Evolutionary conservation across 2,888 invertebrate species (phyloP).

Genomic region (Augiades crinisus): DNA sequence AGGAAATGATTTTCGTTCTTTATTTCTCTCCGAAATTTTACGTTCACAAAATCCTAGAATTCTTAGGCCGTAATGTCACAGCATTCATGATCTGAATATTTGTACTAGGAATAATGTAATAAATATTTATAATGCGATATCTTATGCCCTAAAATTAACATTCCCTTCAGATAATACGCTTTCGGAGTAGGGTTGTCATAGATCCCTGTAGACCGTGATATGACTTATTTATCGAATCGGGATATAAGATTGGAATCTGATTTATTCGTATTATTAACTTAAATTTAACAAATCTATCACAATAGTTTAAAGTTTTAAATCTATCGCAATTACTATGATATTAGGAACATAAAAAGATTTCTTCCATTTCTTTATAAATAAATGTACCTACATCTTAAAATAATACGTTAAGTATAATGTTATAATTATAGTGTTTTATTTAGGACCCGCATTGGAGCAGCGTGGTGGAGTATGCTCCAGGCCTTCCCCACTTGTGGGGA

Average conservation of each 20-base stretch:
- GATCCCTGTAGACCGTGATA: conserved; percentile 12
- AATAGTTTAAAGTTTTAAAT: no score
- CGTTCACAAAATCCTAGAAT: background rate
- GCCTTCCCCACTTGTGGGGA: no score
- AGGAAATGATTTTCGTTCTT: background rate
- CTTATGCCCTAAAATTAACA: conserved; percentile 19
- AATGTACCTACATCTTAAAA: no score
- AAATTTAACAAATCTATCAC: no score
- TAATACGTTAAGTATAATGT: no score
- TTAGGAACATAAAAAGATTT: no score
- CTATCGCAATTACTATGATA: no score
- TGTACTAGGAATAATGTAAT: conserved; percentile 8
- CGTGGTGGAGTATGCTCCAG: no score
- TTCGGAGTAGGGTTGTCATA: conserved; percentile 22
- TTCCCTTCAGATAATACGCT: conserved; percentile 15
- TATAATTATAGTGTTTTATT: no score
- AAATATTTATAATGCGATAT: conserved; percentile 14
- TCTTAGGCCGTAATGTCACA: background rate
- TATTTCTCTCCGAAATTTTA: background rate
- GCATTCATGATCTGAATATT: conserved; percentile 9
- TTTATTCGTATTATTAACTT: background rate
- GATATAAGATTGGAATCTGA: conserved; percentile 4
- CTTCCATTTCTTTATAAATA: no score
- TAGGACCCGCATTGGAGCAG: no score
- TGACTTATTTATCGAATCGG: conserved; percentile 16